A percentile compares a stretch with the other conserved stretches of the same genome.
Conservation (phyloP, 2,113 vertebrate genomes). For the Panthera leo region DNA sequence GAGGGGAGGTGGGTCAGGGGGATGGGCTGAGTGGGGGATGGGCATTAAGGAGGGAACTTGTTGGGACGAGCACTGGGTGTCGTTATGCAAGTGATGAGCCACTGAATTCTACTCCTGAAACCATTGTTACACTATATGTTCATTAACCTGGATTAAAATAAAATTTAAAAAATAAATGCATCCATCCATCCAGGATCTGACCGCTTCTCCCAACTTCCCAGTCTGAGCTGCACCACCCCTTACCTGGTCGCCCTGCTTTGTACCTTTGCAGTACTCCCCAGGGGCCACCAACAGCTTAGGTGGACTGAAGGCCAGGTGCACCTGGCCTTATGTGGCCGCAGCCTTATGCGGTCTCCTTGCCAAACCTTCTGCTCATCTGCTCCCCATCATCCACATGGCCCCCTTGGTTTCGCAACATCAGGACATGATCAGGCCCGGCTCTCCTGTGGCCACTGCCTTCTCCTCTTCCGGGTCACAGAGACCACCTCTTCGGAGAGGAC, state of each 20-base stretch:
- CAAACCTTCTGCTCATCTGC: not conserved
- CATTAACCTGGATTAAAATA: not conserved
- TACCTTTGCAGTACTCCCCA: not conserved
- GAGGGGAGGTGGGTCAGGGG: no score
- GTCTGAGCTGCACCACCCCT: not conserved
- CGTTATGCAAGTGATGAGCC: no score
- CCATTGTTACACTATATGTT: no score
- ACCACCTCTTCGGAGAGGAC: not conserved
- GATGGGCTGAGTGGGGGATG: no score
- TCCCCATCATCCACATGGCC: not conserved
- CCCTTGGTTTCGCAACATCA: rapidly evolving
- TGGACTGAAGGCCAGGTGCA: not conserved
- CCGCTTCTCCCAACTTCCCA: not conserved
- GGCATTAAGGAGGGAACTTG: no score
- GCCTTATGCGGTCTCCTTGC: not conserved
- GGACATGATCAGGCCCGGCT: not conserved
- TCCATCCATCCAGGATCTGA: not conserved
- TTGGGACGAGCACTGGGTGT: no score
- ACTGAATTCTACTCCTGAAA: no score
- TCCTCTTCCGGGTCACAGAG: not conserved
- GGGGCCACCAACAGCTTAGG: no score
- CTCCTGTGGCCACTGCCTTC: not conserved
- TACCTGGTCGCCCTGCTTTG: not conserved
- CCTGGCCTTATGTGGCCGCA: no score
- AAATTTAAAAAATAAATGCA: not conserved